A percentile compares a stretch with the other conserved stretches of the same genome.
Evolutionary conservation across 2,113 vertebrate genomes (phyloP).

Genomic region (Pollimyrus isidori): DNA sequence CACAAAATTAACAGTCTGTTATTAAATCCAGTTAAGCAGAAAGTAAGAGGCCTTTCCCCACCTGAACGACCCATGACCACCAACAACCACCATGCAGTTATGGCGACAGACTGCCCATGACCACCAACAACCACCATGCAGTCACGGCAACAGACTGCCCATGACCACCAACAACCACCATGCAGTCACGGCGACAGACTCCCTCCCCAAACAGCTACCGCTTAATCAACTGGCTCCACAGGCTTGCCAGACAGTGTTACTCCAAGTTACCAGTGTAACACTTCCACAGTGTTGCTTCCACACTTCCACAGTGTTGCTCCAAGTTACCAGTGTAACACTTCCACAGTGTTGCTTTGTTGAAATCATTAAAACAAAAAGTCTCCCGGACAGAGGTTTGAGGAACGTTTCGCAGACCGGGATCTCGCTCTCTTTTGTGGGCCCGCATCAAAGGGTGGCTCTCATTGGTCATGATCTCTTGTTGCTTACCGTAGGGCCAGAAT

Average conservation of each 20-base stretch:
- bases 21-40: background rate
- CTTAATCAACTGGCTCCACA: background rate
- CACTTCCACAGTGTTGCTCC: background rate
- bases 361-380: no score
- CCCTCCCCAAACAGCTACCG: background rate
- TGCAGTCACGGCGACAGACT: background rate
- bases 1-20: background rate
- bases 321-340: constrained; percentile 24
- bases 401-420: no score
- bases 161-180: background rate
- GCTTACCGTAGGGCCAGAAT: no score
- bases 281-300: background rate
- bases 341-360: no score
- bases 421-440: no score
- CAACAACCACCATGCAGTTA: background rate
- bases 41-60: background rate
- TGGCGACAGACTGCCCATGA: background rate
- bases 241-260: background rate
- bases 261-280: constrained; percentile 24
- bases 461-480: no score
- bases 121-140: background rate
- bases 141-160: background rate
- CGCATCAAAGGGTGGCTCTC: no score
- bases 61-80: background rate
- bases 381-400: no score